A percentile compares a stretch with the other conserved stretches of the same genome.
These are phyloP conservation scores for Larimichthys crocea DNA, from an alignment of 2,113 vertebrate genomes.

Conservation along the genomic window DNA sequence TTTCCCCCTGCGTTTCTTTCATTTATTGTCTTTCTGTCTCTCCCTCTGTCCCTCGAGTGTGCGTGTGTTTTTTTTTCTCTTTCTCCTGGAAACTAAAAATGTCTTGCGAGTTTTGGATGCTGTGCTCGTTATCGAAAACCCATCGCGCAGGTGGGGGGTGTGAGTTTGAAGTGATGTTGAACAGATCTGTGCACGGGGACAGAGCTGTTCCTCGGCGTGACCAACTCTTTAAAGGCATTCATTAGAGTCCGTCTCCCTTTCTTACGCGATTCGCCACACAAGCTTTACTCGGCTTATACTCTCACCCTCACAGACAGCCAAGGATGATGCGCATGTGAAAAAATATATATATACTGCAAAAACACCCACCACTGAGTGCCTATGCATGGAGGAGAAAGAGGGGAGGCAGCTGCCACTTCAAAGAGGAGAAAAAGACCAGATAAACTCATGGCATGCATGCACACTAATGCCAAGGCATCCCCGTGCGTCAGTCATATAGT, in stretches of 20 bases:
- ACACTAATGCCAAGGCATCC: slow-evolving; percentile 21
- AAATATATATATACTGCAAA: slow-evolving; percentile 40
- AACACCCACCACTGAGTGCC: slow-evolving; percentile 42
- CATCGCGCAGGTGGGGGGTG: slow-evolving; percentile 56
- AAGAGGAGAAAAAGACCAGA: slow-evolving; percentile 18
- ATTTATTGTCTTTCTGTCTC: not conserved
- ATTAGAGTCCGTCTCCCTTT: slow-evolving; percentile 90
- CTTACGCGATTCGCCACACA: slow-evolving; percentile 90
- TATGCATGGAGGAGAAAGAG: not conserved
- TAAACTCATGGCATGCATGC: slow-evolving; percentile 13
- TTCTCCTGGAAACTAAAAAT: not conserved
- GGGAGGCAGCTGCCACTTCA: slow-evolving; percentile 48
- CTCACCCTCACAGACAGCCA: slow-evolving; percentile 56
- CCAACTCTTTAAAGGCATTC: slow-evolving; percentile 91
- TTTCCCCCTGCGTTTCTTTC: not conserved
- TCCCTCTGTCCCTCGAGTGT: slow-evolving; percentile 9
- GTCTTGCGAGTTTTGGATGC: slow-evolving; percentile 11
- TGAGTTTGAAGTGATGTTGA: slow-evolving; percentile 88
- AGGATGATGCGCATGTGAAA: slow-evolving; percentile 86
- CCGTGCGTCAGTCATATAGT: not conserved
- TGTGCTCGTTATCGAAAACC: slow-evolving; percentile 75
- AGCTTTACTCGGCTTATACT: slow-evolving; percentile 83
- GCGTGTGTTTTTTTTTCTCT: not conserved
- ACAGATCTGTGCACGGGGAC: slow-evolving; percentile 89
- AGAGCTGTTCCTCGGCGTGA: slow-evolving; percentile 91